A percentile compares a stretch with the other conserved stretches of the same genome.
phyloP scores from a whole-genome alignment of 2,888 invertebrate species.

The Dorcus parallelipipedus region DNA sequence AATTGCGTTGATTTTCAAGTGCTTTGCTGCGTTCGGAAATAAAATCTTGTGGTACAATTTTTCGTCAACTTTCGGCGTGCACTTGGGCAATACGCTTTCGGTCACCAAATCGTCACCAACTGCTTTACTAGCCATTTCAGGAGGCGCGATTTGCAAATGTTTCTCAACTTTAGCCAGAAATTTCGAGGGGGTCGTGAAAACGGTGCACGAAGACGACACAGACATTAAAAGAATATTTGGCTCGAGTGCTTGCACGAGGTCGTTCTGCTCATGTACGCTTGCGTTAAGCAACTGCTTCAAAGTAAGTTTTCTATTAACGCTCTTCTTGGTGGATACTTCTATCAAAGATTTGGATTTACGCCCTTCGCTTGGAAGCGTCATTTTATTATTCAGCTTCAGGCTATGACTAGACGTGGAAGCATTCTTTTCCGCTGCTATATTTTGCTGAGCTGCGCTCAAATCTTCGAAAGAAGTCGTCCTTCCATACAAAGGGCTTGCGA shows the following conservation, averaged over 20 bases:
- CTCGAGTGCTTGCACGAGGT: not conserved
- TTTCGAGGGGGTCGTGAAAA: slow-evolving; percentile 11
- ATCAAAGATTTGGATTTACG: slow-evolving; percentile 11
- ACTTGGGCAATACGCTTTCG: not conserved
- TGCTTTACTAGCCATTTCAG: not conserved
- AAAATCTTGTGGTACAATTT: slow-evolving; percentile 9
- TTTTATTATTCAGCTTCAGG: slow-evolving; percentile 4
- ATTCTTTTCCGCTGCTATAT: not conserved
- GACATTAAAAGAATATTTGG: slow-evolving; percentile 11
- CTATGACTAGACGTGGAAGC: slow-evolving; percentile 8
- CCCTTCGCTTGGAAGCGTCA: not conserved
- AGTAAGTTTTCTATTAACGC: slow-evolving; percentile 6
- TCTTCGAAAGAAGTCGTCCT: not conserved
- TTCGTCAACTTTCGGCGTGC: slow-evolving; percentile 7
- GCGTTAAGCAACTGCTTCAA: slow-evolving; percentile 7
- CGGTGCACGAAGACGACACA: slow-evolving; percentile 10
- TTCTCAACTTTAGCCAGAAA: slow-evolving; percentile 12
- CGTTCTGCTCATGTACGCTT: not conserved
- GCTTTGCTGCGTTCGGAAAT: slow-evolving; percentile 2
- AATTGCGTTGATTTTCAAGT: slow-evolving; percentile 1
- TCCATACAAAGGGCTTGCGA: slow-evolving; percentile 13
- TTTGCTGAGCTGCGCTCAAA: slow-evolving; percentile 4
- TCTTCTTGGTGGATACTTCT: slow-evolving; percentile 9
- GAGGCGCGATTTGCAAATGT: slow-evolving; percentile 2
- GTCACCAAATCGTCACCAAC: not conserved